phyloP scores from a whole-genome alignment of 2,113 vertebrate genomes.

The Theropithecus gelada region DNA sequence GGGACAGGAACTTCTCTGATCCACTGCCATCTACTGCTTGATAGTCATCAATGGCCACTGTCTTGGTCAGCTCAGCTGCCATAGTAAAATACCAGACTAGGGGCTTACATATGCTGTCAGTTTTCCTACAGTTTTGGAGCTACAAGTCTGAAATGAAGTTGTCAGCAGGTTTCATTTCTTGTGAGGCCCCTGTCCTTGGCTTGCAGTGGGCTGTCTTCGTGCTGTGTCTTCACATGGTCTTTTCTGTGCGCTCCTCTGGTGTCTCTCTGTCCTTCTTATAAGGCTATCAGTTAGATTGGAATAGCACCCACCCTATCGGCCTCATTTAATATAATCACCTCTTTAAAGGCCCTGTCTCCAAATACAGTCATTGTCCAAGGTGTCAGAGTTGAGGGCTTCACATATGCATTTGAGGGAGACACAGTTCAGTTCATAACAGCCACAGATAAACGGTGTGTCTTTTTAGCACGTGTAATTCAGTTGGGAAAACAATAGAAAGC shows the following conservation, averaged over 20 bases:
- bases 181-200: background rate
- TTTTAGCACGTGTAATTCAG: background rate
- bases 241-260: background rate
- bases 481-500: background rate
- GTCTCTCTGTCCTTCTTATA: background rate
- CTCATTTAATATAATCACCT: background rate
- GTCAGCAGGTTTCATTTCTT: background rate
- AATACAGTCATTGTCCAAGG: background rate
- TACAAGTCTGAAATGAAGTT: background rate
- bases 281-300: background rate
- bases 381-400: background rate
- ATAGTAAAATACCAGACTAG: background rate
- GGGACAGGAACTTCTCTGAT: no score
- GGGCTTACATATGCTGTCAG: no score
- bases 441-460: background rate
- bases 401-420: background rate
- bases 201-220: background rate
- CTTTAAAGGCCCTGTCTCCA: background rate
- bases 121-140: background rate
- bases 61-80: background rate
- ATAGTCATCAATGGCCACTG: background rate
- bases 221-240: background rate
- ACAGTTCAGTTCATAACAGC: background rate
- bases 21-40: background rate
- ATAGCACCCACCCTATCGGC: background rate